These are phyloP conservation scores for Sceliomorpha sp. DNA, from an alignment of 2,888 invertebrate genomes.

Conservation along the genomic window DNA sequence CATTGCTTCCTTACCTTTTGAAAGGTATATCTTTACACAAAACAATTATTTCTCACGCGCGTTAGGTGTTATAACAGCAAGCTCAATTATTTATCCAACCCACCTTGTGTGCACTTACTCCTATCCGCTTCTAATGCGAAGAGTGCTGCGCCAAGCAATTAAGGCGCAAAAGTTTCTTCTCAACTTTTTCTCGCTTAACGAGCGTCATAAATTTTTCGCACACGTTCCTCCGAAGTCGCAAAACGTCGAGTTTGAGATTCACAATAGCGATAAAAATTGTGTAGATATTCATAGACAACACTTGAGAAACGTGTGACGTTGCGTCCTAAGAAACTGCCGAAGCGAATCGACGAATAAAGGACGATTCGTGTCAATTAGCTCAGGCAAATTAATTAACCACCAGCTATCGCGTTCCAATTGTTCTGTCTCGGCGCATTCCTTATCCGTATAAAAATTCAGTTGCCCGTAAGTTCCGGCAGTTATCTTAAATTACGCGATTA, in stretches of 20 bases:
- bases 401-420: too few relatives aligned
- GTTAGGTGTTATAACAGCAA: conserved; percentile 38
- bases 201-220: conserved; percentile 55
- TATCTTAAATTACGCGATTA: too few relatives aligned
- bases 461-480: too few relatives aligned
- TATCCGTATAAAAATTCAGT: too few relatives aligned
- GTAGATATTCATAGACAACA: conserved; percentile 37
- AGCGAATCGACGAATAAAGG: too few relatives aligned
- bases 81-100: conserved; percentile 53
- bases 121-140: conserved; percentile 51
- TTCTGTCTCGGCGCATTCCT: too few relatives aligned
- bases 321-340: too few relatives aligned
- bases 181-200: conserved; percentile 55
- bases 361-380: too few relatives aligned
- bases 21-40: conserved; percentile 21
- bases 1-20: conserved; percentile 12
- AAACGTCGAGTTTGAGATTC: conserved; percentile 37
- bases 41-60: conserved; percentile 50
- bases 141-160: conserved; percentile 53
- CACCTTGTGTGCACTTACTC: conserved; percentile 47
- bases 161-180: conserved; percentile 53
- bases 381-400: too few relatives aligned
- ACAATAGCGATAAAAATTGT: conserved; percentile 35
- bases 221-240: conserved; percentile 42
- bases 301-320: conserved; percentile 8